These are phyloP conservation scores for Polia nebulosa DNA, from an alignment of 2,888 invertebrate genomes.

Conservation along the genomic window DNA sequence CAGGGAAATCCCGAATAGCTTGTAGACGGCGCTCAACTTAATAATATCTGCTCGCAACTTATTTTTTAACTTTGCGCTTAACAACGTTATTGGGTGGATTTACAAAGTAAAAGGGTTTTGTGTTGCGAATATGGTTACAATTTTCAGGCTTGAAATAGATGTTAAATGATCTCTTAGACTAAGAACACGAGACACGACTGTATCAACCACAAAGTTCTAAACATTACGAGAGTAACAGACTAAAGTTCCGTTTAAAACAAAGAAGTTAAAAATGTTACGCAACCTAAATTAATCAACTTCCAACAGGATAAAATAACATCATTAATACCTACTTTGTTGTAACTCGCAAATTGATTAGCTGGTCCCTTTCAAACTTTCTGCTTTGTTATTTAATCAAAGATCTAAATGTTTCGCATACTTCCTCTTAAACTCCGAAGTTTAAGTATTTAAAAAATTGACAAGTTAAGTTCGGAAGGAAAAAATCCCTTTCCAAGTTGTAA, in stretches of 20 bases:
- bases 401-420: conserved; percentile 72
- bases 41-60: conserved; percentile 81
- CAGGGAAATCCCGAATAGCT: conserved; percentile 89
- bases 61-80: conserved; percentile 79
- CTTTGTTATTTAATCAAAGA: conserved; percentile 68
- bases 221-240: background rate
- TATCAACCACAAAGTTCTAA: background rate
- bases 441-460: conserved; percentile 56
- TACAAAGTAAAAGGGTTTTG: conserved; percentile 31
- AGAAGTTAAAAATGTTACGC: conserved; percentile 36
- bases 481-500: conserved; percentile 37
- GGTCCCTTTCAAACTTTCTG: conserved; percentile 61
- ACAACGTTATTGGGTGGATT: conserved; percentile 70
- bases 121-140: conserved; percentile 11
- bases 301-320: conserved; percentile 54
- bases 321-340: conserved; percentile 63
- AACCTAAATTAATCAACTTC: conserved; percentile 59
- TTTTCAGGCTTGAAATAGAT: conserved; percentile 4
- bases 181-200: background rate
- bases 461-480: conserved; percentile 44
- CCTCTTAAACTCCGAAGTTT: conserved; percentile 64
- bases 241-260: conserved; percentile 5
- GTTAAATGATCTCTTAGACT: background rate
- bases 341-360: conserved; percentile 63
- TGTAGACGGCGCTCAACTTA: conserved; percentile 84